Evolutionary conservation across 2,797 vertebrate genomes (phyloP).

Genomic region (Macropus fuliginosus): DNA sequence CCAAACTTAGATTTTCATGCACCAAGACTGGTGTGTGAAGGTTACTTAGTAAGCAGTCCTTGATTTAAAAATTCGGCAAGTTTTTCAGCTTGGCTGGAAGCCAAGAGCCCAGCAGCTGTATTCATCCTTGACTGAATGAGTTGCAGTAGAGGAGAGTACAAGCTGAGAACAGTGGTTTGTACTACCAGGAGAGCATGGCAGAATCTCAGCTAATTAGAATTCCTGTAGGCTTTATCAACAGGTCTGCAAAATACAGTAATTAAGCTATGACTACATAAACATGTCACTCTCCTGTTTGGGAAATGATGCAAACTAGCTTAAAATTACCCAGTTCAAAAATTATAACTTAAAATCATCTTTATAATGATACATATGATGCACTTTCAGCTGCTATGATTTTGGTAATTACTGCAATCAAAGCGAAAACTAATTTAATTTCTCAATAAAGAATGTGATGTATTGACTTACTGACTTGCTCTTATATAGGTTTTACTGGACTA

Average conservation of each 20-base stretch:
- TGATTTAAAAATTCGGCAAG: constrained; percentile 66
- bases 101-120: constrained; percentile 67
- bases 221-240: constrained; percentile 82
- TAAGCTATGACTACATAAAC: constrained; percentile 78
- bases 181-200: constrained; percentile 75
- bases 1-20: constrained; percentile 8
- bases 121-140: constrained; percentile 80
- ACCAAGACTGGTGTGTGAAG: constrained; percentile 11
- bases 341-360: constrained; percentile 67
- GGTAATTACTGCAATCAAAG: constrained; percentile 75
- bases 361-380: constrained; percentile 45
- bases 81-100: constrained; percentile 68
- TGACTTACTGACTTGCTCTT: constrained; percentile 60
- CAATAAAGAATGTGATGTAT: constrained; percentile 56
- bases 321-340: constrained; percentile 75
- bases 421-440: constrained; percentile 75
- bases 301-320: constrained; percentile 70
- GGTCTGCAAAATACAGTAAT: constrained; percentile 83
- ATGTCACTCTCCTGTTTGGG: constrained; percentile 76
- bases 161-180: constrained; percentile 75
- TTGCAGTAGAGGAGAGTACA: constrained; percentile 52
- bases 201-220: constrained; percentile 82
- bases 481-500: constrained; percentile 34
- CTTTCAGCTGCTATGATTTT: constrained; percentile 62
- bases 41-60: constrained; percentile 63